phyloP scores from a whole-genome alignment of 2,113 vertebrate genomes.

The Psilopsiagon aymara region DNA sequence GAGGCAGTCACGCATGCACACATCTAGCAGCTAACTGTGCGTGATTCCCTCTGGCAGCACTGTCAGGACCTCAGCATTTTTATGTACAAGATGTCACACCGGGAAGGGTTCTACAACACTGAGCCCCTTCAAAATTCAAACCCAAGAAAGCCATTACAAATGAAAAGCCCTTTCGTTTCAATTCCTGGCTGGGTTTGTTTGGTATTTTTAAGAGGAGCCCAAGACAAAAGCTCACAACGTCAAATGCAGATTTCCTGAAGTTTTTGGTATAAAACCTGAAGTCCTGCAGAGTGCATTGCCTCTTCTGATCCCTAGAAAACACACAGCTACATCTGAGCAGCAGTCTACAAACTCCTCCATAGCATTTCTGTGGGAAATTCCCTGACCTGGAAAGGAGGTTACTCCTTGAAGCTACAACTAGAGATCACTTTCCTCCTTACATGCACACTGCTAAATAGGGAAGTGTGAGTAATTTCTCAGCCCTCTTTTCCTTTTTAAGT shows the following conservation, averaged over 20 bases:
- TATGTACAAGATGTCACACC: not conserved
- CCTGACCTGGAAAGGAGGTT: not conserved
- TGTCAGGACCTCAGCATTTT: not conserved
- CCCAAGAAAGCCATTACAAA: not conserved
- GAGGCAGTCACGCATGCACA: not conserved
- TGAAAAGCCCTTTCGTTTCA: not conserved
- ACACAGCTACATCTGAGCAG: not conserved
- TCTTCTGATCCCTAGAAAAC: not conserved
- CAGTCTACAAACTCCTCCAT: not conserved
- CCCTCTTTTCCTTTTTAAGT: not conserved
- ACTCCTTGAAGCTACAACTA: not conserved
- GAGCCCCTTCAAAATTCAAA: not conserved
- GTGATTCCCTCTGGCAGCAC: not conserved
- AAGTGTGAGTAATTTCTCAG: not conserved
- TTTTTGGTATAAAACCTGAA: not conserved
- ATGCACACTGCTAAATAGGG: not conserved
- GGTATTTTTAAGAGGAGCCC: not conserved
- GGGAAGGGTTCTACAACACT: not conserved
- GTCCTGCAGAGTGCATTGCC: not conserved
- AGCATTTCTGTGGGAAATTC: not conserved
- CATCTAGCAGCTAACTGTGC: not conserved
- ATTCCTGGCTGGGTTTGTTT: not conserved
- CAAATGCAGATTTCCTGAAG: not conserved
- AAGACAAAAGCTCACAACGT: not conserved
- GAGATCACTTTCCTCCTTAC: not conserved